Evolutionary conservation across 2,113 vertebrate species (phyloP), one percentile per base, ranked within the genome.

Genomic region (Anser brachyrhynchus): DNA sequence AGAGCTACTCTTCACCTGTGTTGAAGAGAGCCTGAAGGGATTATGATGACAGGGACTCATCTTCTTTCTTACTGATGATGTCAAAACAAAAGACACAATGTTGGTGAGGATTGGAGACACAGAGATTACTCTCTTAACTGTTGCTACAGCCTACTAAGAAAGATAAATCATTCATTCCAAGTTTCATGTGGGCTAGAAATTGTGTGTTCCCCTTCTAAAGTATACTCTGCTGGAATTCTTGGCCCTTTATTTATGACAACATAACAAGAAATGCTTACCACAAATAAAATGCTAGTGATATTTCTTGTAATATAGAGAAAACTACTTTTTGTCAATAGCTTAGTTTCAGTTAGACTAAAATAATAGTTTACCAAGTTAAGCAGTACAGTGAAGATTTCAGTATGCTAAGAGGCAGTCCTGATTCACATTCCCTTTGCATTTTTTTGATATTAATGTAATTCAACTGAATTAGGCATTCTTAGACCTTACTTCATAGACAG

Each of bases 401-500:
- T 87, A 86, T 71, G n/a, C 57, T 93, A 93, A 67, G 71, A 90
- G 21, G 13, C 44, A 75, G 52, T 58, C 31, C 39, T 51, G 52
- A 43, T 19, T 71, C 22, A 17, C 28, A 21, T 88, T 54, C 35
- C 90, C 26, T 89, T 51, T 78, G 11, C 20, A 23, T 71, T 61
- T 93, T 92, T 89, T 52, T 73, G 83, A 25, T 93, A 20, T 76
- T 92, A 75, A 73, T 73, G 33, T 57, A 61, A 66, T 82, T 85
- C 57, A 67, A 9, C 18, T 39, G 71, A 71, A 85, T 85, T 44
- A 67, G 11, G 11, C 10, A 35, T 75, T 75, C 31, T 86, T 39
- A 59, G 31, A 54, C 18, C 6, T 64, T 64, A 41, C 17, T 39
- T 75, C 49, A 39, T 20, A 72, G 37, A 41, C n/a, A 86, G 21